Evolutionary conservation across 2,888 invertebrate species (phyloP).

Genomic region (Oligia latruncula): DNA sequence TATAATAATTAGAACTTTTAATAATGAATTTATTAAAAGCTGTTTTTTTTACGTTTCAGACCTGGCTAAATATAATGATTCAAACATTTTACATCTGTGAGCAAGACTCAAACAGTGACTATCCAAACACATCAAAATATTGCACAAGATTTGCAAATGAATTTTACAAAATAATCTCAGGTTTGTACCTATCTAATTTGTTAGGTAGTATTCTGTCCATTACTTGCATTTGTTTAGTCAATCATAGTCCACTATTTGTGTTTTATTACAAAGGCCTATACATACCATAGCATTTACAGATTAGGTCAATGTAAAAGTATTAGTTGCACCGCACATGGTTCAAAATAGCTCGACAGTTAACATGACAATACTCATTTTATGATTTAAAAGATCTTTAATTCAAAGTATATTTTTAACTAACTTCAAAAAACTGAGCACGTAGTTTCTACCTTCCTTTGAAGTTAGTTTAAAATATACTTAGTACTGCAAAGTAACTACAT

Average conservation of each 20-base stretch:
- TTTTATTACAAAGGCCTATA: background rate
- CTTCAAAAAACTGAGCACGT: background rate
- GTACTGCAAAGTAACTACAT: no score
- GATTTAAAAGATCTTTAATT: background rate
- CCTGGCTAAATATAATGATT: conserved; percentile 81
- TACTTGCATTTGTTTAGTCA: background rate
- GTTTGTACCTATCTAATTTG: conserved; percentile 66
- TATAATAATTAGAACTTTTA: background rate
- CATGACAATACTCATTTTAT: background rate
- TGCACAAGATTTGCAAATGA: conserved; percentile 78
- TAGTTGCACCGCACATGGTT: background rate
- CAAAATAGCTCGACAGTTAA: background rate
- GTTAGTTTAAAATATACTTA: background rate
- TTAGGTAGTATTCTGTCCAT: background rate
- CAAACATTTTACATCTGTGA: conserved; percentile 84
- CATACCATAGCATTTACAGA: background rate
- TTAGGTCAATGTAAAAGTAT: background rate
- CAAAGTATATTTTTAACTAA: background rate
- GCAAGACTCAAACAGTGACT: conserved; percentile 79
- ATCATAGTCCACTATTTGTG: background rate
- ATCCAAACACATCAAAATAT: conserved; percentile 80
- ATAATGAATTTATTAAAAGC: background rate
- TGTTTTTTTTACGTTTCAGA: conserved; percentile 69
- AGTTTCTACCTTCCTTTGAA: background rate
- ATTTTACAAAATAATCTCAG: conserved; percentile 81